phyloP scores from a whole-genome alignment of 2,888 invertebrate genomes.

The Sialis fuliginosa region DNA sequence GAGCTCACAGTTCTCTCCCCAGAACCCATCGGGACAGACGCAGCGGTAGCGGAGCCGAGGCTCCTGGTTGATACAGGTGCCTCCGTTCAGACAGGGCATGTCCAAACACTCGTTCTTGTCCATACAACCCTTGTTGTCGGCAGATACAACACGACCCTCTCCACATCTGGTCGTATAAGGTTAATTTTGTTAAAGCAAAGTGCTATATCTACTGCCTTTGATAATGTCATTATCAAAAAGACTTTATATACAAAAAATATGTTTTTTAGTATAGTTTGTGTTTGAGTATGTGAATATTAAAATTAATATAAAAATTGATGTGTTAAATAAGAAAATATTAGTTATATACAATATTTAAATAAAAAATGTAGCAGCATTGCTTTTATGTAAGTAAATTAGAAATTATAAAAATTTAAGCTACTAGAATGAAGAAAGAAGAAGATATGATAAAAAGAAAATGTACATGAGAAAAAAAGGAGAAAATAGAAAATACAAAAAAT shows the following conservation, averaged over 20 bases:
- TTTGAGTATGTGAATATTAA: not conserved
- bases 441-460: not conserved
- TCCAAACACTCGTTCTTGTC: constrained; percentile 93
- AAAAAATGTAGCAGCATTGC: not conserved
- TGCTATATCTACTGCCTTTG: not conserved
- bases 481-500: not conserved
- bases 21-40: constrained; percentile 80
- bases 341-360: not conserved
- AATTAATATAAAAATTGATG: not conserved
- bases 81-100: constrained; percentile 84
- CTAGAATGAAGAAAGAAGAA: not conserved
- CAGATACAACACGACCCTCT: constrained; percentile 78
- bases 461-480: not conserved
- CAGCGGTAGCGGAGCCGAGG: constrained; percentile 73
- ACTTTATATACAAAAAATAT: not conserved
- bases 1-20: constrained; percentile 88
- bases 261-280: not conserved
- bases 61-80: constrained; percentile 81
- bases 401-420: too few species aligned
- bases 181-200: not conserved
- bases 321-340: not conserved
- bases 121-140: constrained; percentile 76
- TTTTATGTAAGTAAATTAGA: too few species aligned
- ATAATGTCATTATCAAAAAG: not conserved
- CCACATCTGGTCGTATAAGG: constrained; percentile 51